Base-by-base conservation (phyloP, 2,888 invertebrate genomes). In the Polymixis flavicincta region DNA sequence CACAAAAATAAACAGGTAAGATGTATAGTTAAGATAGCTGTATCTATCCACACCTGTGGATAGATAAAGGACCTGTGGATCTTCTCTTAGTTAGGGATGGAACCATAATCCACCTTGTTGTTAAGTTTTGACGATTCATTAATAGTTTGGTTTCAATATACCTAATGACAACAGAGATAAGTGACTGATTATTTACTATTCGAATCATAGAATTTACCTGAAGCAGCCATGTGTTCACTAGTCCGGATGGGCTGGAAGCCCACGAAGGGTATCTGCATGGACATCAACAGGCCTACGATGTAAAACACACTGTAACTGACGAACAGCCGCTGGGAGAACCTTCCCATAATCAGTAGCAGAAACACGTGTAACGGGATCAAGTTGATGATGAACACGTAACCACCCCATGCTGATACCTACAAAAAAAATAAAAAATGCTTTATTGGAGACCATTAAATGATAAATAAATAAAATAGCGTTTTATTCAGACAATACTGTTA, bases 311-410 rank as follows among this genome's bases (percentile, higher is more conserved):
- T 98, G 94, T 99, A 99, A 91, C 99, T 99, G 88, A 98, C 98
- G 92, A 99, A 99, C 67, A 99, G 96, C 67, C 99, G 97, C 91
- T 98, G 98, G 1, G 99, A 99, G 95, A 98, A 99, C 71, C 99
- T 97, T 59, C 99, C 99, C 99, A 99, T 99, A 64, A 99, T 95
- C 63, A 99, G 96, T 59, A 99, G 96, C 4, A 98, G 98, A 95
- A 99, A 99, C 8, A 99, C 99, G 92, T 99, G 99, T 19, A 99
- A 97, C 0, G 99, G 99, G 86, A 99, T 99, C 91, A 99, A 96
- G 96, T 99, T 99, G 92, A 99, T 99, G 90, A 99, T 99, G 94
- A 99, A 99, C 59, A 99, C 99, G 92, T 99, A 99, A 84, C 99
- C 99, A 88, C 99, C 99, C 99, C 99, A 99, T 85, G 99, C 99